phyloP scores from a whole-genome alignment of 1,140 invertebrate species.

The Aradophagus sp. region DNA sequence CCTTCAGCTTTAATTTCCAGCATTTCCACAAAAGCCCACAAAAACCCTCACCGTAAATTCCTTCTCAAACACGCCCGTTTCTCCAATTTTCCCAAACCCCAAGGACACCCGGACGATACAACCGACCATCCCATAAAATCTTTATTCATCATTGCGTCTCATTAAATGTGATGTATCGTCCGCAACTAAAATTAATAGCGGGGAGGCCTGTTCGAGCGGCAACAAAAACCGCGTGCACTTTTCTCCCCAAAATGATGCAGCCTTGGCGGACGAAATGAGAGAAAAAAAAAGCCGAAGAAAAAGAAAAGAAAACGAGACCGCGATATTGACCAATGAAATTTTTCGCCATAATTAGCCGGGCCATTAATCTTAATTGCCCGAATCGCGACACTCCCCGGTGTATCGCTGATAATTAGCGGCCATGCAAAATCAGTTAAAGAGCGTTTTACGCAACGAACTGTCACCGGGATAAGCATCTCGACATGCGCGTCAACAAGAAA shows the following conservation, averaged over 20 bases:
- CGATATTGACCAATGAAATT: constrained; percentile 42
- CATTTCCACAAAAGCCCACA: no score
- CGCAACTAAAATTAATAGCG: constrained; percentile 27
- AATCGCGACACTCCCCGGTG: constrained; percentile 25
- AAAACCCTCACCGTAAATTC: no score
- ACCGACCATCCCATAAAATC: constrained; percentile 12
- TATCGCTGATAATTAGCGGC: constrained; percentile 47
- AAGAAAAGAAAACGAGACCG: no score
- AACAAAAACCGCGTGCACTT: constrained; percentile 25
- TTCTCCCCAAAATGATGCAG: constrained; percentile 7
- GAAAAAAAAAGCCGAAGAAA: constrained; percentile 24
- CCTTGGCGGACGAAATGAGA: no score
- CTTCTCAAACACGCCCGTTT: not conserved
- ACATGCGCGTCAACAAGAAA: constrained; percentile 48
- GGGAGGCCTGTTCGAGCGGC: constrained; percentile 3
- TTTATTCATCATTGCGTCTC: constrained; percentile 44
- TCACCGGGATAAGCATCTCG: constrained; percentile 48
- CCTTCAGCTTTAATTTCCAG: no score
- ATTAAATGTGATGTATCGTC: constrained; percentile 50
- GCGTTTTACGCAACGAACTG: constrained; percentile 43
- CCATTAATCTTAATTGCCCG: constrained; percentile 49
- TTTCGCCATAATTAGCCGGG: constrained; percentile 35
- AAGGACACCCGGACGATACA: constrained; percentile 1
- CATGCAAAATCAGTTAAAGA: constrained; percentile 51
- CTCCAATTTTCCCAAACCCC: not conserved